Conservation (phyloP, 2,888 invertebrate species). For the Agrochola litura region DNA sequence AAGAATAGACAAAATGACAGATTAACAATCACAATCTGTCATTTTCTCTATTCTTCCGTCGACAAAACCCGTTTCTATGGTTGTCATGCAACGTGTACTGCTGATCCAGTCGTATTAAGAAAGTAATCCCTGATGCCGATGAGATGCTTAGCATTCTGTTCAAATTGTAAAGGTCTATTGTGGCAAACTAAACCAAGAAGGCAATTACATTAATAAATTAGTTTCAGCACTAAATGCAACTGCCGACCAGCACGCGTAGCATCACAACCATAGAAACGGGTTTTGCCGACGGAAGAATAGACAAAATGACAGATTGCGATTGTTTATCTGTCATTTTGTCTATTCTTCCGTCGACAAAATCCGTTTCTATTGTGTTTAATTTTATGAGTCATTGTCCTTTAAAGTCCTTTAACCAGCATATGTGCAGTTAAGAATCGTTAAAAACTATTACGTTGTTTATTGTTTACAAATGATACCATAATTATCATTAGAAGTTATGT, state of each 20-base stretch:
- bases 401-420: not conserved
- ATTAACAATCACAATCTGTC: no score
- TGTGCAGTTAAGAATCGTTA: conserved; percentile 8
- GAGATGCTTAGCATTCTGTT: not conserved
- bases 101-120: not conserved
- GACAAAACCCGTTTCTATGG: no score
- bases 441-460: not conserved
- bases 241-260: not conserved
- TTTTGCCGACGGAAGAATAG: no score
- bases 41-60: no score
- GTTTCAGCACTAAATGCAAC: not conserved
- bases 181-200: no score
- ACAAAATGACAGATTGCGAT: no score
- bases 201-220: not conserved
- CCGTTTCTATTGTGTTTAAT: not conserved
- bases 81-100: no score
- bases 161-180: not conserved
- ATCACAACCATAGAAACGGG: no score
- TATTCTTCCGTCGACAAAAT: no score
- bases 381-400: not conserved
- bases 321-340: no score
- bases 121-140: not conserved
- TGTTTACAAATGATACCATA: conserved; percentile 28
- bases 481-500: conserved; percentile 23
- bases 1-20: no score